Evolutionary conservation across 2,113 vertebrate species (phyloP).

Genomic region (Phodopus roborovskii): DNA sequence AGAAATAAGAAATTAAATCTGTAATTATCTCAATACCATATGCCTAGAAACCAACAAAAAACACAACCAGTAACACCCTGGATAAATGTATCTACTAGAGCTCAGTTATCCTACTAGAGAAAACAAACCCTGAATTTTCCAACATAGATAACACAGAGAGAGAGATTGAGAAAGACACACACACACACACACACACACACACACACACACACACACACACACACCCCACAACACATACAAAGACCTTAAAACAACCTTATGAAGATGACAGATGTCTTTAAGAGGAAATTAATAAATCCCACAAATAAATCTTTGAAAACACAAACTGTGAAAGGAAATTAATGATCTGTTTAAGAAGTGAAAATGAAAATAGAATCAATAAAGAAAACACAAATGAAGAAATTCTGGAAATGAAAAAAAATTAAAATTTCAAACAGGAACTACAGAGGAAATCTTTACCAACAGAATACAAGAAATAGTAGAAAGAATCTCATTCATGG

Average conservation of each 20-base stretch:
- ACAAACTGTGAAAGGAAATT: background rate
- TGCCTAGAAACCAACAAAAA: background rate
- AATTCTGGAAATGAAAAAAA: too few relatives aligned
- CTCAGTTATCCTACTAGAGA: background rate
- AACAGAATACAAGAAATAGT: too few relatives aligned
- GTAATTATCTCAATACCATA: background rate
- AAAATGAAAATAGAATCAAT: background rate
- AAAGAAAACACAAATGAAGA: background rate
- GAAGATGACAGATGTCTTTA: background rate
- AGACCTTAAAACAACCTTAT: background rate
- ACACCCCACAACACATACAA: too few relatives aligned
- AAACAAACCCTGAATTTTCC: background rate
- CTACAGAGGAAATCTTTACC: background rate
- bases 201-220: too few relatives aligned
- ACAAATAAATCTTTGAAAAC: background rate
- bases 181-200: too few relatives aligned
- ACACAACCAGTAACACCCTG: background rate
- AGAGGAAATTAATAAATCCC: background rate
- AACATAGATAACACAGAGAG: background rate
- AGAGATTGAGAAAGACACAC: too few relatives aligned
- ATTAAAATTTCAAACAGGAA: too few relatives aligned
- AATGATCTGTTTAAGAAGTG: background rate
- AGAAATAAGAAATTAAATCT: background rate
- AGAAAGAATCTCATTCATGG: background rate
- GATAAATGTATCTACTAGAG: background rate